Base-by-base conservation (phyloP, 2,888 invertebrate species). In the Crematogaster levior region DNA sequence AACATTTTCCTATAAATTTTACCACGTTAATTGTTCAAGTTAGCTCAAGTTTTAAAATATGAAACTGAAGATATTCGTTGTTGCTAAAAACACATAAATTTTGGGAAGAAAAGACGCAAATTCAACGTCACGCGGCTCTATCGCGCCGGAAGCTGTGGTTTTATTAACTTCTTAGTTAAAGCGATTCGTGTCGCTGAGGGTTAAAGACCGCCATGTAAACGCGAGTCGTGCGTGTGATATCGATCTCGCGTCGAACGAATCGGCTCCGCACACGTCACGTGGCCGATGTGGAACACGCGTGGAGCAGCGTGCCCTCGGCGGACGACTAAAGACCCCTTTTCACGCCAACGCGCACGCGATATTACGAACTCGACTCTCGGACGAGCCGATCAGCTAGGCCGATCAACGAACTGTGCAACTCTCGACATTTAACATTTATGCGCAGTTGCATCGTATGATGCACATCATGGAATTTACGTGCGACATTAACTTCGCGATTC, bases 181-280 rank as follows among this genome's bases (percentile, higher is more conserved):
- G 56, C 56, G 56, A 68, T 68, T 79, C 43, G 43, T 56, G 68
- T 56, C 79, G 74, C 51, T 56, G 73, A 83, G 85, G 87, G 87
- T 89, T 85, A 87, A 89, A 89, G 87, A 89, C 85, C 85, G 82
- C 77, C 72, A 68, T 73, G 81, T 65, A 53, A 74, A 81, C 77
- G 79, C 80, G 83, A 85, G 77, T 82, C 84, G 85, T 86, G 86
- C 85, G 85, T 87, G 74, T 34, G 91, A 90, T 91, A 91, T 91
- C 87, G 91, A 91, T 91, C 90, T 90, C 74, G 81, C 85, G 88
- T 82, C 84, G 83, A 81, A 81, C 90, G 89, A 91, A 90, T 90
- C 86, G 88, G 81, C 85, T 89, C 85, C 81, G 87, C 85, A 90
- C 91, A 91, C 90, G 90, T 91, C 90, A 88, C 79, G 70, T 70